A percentile compares a stretch with the other conserved stretches of the same genome.
phyloP scores from a whole-genome alignment of 1,140 invertebrate genomes.

The Paraescarpia echinospica region DNA sequence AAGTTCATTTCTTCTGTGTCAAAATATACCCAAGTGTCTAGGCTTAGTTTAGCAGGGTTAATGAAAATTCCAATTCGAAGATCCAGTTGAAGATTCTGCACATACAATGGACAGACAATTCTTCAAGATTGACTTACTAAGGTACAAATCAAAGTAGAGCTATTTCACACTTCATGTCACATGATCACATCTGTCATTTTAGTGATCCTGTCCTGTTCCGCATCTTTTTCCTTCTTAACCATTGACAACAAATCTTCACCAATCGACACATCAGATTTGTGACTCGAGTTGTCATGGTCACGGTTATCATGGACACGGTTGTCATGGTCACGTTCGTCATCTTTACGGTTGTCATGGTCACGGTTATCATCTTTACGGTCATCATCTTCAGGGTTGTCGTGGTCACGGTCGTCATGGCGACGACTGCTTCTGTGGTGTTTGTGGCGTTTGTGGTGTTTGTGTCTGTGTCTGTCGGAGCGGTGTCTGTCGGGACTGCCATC shows the following conservation, averaged over 20 bases:
- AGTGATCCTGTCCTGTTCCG: not conserved
- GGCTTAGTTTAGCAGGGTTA: too few relatives aligned
- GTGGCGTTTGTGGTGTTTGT: slow-evolving; percentile 4
- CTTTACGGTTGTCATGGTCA: too few relatives aligned
- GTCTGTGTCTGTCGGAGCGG: not conserved
- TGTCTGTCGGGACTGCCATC: not conserved
- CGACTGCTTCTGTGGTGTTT: not conserved
- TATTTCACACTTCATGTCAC: not conserved
- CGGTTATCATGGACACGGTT: too few relatives aligned
- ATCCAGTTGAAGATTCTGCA: too few relatives aligned
- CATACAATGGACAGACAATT: not conserved
- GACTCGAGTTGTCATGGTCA: not conserved
- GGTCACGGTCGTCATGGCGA: not conserved
- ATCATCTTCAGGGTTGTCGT: not conserved
- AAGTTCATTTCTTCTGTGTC: too few relatives aligned
- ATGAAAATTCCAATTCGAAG: too few relatives aligned
- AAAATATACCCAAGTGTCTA: too few relatives aligned
- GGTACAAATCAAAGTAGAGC: not conserved
- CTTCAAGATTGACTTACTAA: not conserved
- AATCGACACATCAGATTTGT: not conserved
- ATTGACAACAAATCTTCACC: not conserved
- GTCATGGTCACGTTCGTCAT: too few relatives aligned
- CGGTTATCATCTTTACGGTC: too few relatives aligned
- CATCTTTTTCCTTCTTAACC: not conserved
- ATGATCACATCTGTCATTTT: not conserved